Conservation (phyloP, 2,113 vertebrate species). For the Nesoenas mayeri region DNA sequence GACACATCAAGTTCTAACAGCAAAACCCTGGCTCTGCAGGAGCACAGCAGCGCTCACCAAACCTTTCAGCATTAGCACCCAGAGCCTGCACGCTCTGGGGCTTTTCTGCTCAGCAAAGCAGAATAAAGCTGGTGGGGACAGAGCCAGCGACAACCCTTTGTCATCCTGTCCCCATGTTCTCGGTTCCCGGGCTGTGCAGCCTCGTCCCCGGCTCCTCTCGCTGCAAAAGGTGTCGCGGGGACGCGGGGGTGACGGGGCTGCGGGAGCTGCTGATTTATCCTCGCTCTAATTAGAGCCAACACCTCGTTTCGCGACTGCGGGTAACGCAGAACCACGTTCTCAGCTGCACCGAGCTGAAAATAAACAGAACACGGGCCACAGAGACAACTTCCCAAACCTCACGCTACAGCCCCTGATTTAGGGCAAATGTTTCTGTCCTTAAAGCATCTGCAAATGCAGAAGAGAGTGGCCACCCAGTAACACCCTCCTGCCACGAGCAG, state of each 20-base stretch:
- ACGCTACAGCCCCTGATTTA: not conserved
- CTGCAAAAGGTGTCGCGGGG: not conserved
- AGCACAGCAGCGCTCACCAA: not conserved
- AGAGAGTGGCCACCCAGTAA: not conserved
- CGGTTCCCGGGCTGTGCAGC: not conserved
- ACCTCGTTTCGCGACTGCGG: not conserved
- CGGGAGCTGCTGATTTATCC: not conserved
- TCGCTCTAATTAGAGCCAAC: not conserved
- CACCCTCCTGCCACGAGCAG: not conserved
- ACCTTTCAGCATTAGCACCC: not conserved
- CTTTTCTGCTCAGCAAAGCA: conserved; percentile 42
- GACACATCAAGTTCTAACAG: not conserved
- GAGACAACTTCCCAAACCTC: not conserved
- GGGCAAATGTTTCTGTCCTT: not conserved
- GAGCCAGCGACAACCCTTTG: not conserved
- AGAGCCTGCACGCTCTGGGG: not conserved
- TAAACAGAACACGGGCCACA: not conserved
- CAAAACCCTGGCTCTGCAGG: not conserved
- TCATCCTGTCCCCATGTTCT: not conserved
- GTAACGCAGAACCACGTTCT: not conserved
- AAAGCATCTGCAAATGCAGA: not conserved
- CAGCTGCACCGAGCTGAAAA: not conserved
- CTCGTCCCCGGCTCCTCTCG: not conserved
- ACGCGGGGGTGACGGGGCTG: accelerated
- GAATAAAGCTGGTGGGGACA: not conserved